Evolutionary conservation across 2,797 vertebrate genomes (phyloP).

Genomic region (Crypturellus tataupa): DNA sequence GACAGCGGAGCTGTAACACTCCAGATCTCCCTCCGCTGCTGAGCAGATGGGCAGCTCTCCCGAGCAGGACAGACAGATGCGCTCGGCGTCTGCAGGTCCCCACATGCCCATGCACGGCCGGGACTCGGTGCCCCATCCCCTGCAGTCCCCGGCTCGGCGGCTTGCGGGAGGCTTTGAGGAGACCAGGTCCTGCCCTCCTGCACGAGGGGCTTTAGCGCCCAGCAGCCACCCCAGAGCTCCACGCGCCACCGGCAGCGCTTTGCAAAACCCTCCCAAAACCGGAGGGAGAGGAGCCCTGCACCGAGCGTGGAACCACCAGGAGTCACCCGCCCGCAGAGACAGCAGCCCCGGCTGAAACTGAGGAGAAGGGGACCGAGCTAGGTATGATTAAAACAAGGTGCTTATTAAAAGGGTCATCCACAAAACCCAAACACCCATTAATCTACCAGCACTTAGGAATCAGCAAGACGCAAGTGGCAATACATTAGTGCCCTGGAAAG

Average conservation of each 20-base stretch:
- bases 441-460: rapidly evolving
- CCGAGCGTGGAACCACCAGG: too few relatives aligned
- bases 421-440: background rate
- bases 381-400: background rate
- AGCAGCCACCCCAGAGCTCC: background rate
- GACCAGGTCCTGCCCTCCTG: background rate
- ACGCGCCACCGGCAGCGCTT: background rate
- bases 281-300: background rate
- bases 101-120: background rate
- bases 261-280: background rate
- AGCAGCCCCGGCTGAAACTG: background rate
- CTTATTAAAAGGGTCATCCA: background rate
- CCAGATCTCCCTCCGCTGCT: background rate
- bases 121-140: background rate
- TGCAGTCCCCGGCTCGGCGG: background rate
- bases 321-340: rapidly evolving
- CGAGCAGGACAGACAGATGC: background rate
- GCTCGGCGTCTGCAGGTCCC: background rate
- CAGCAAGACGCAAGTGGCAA: background rate
- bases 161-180: background rate
- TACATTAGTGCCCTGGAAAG: background rate
- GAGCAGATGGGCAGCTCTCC: background rate
- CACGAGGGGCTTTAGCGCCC: background rate
- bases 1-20: background rate
- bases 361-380: background rate